Conservation (phyloP, 1,140 invertebrate species). For the Aethina tumida region DNA sequence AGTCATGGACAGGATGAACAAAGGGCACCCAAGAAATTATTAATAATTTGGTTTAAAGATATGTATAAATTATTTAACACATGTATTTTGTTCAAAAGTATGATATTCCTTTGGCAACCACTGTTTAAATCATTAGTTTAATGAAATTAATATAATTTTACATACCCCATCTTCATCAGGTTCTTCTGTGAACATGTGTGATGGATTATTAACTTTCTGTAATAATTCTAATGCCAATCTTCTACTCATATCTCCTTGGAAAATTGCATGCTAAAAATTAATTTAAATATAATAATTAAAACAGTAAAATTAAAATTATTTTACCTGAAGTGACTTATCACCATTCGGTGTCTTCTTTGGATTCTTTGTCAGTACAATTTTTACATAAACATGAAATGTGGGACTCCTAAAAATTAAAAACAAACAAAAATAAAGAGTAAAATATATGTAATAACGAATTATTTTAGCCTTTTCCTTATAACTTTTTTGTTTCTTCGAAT, state of each 20-base stretch:
- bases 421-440: neutral
- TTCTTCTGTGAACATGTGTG: conserved; percentile 65
- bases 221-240: conserved; percentile 83
- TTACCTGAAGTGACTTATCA: conserved; percentile 74
- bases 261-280: conserved; percentile 70
- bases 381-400: conserved; percentile 93
- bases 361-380: conserved; percentile 94
- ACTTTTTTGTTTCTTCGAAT: too few species aligned
- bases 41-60: too few species aligned
- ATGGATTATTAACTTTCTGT: conserved; percentile 87
- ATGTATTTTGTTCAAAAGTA: too few species aligned
- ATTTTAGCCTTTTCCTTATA: too few species aligned
- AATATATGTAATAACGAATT: too few species aligned
- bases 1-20: too few species aligned
- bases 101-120: too few species aligned
- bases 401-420: conserved; percentile 50
- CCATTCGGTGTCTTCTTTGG: conserved; percentile 96
- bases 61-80: too few species aligned
- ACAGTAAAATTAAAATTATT: too few species aligned
- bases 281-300: conserved; percentile 7
- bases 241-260: conserved; percentile 75
- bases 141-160: too few species aligned
- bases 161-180: conserved; percentile 77
- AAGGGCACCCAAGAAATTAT: too few species aligned
- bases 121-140: too few species aligned